Conservation (phyloP, 2,797 vertebrate species). For the Lycodopsis pacificus region DNA sequence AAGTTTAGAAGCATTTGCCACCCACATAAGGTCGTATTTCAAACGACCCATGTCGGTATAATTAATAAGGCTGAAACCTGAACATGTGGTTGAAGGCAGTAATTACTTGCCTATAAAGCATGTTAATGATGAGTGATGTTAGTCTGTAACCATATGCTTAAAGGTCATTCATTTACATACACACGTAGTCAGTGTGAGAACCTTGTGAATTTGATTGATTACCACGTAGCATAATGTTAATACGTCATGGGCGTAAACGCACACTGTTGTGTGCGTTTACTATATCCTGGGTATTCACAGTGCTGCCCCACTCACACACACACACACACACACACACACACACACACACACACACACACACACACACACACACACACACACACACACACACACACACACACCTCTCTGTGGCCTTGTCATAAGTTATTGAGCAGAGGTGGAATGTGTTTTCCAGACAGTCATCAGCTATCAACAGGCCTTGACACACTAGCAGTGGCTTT, state of each 20-base stretch:
- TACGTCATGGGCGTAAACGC: conserved; percentile 1
- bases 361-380: background rate
- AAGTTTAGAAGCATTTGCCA: conserved; percentile 26
- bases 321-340: conserved; percentile 8
- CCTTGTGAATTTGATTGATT: conserved; percentile 42
- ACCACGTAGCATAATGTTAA: background rate
- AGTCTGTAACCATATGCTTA: conserved; percentile 49
- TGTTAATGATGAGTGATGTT: conserved; percentile 56
- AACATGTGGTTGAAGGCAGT: conserved; percentile 53
- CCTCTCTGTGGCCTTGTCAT: conserved; percentile 21
- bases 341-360: background rate
- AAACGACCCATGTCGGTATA: conserved; percentile 39
- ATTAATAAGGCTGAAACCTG: conserved; percentile 61
- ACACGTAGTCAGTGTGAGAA: conserved; percentile 8
- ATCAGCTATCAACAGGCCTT: conserved; percentile 14
- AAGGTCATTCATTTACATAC: conserved; percentile 60
- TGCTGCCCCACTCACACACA: background rate
- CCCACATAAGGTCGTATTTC: conserved; percentile 46
- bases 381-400: background rate
- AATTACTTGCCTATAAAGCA: conserved; percentile 57
- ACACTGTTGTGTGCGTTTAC: conserved; percentile 3
- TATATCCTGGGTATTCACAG: background rate
- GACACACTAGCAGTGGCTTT: conserved; percentile 24
- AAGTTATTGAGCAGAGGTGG: conserved; percentile 7
- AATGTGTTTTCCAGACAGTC: conserved; percentile 31